These are phyloP conservation scores for Acleris literana DNA, from an alignment of 2,888 invertebrate species.

Conservation along the genomic window DNA sequence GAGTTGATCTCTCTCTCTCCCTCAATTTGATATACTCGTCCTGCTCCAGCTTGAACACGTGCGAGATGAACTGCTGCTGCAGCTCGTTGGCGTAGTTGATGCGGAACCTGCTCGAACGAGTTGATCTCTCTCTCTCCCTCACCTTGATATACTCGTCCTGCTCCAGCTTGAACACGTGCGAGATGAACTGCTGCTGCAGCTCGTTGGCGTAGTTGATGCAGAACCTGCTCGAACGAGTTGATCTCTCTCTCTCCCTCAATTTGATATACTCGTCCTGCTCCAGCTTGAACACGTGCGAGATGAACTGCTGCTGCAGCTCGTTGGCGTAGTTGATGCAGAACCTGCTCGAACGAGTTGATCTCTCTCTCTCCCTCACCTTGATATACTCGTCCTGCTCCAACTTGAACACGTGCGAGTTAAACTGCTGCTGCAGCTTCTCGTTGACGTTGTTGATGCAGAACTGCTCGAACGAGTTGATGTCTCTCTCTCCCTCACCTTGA, in stretches of 20 bases:
- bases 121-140: too few relatives aligned
- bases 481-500: too few relatives aligned
- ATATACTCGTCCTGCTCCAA: slow-evolving; percentile 99
- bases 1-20: slow-evolving; percentile 74
- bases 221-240: slow-evolving; percentile 97
- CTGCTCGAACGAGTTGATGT: slow-evolving; percentile 99
- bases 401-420: slow-evolving; percentile 99
- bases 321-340: slow-evolving; percentile 99
- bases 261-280: too few relatives aligned
- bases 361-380: slow-evolving; percentile 61
- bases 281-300: too few relatives aligned
- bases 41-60: slow-evolving; percentile 99
- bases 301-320: too few relatives aligned
- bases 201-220: slow-evolving; percentile 99
- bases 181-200: too few relatives aligned
- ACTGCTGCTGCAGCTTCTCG: slow-evolving; percentile 99
- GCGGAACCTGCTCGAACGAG: slow-evolving; percentile 99
- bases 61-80: slow-evolving; percentile 99
- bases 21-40: slow-evolving; percentile 94
- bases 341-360: slow-evolving; percentile 93
- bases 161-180: too few relatives aligned
- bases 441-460: slow-evolving; percentile 99
- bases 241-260: too few relatives aligned
- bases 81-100: slow-evolving; percentile 99
- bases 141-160: too few relatives aligned